Percentiles rank a stretch among this genome's conserved stretches.
Conservation (phyloP, 2,113 vertebrate species). For the Lepisosteus osseus region DNA sequence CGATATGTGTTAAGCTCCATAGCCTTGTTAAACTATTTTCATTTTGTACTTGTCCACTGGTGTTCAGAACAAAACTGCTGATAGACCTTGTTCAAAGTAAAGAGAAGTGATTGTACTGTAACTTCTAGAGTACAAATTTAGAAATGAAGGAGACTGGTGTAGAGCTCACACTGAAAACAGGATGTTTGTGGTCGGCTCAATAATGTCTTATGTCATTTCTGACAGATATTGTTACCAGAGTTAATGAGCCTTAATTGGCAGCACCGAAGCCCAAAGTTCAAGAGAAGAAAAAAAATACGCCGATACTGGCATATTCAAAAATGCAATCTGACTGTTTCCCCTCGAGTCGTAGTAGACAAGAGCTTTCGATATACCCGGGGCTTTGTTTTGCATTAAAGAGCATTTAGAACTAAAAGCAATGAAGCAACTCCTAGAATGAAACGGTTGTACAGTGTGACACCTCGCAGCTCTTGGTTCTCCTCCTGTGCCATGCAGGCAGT, state of each 20-base stretch:
- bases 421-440: too few relatives aligned
- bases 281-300: neutral
- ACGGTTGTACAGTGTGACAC: too few relatives aligned
- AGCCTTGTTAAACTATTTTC: too few relatives aligned
- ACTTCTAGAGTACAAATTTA: neutral
- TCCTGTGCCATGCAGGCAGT: too few relatives aligned
- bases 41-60: too few relatives aligned
- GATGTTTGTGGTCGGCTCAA: neutral
- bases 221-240: neutral
- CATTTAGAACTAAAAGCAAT: neutral
- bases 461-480: too few relatives aligned
- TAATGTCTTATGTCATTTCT: neutral
- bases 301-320: neutral
- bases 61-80: too few relatives aligned
- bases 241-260: too few relatives aligned
- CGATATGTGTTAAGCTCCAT: too few relatives aligned
- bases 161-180: neutral
- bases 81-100: neutral
- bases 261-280: neutral
- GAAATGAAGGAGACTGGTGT: neutral
- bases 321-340: neutral
- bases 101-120: neutral
- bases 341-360: too few relatives aligned
- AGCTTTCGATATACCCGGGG: too few relatives aligned
- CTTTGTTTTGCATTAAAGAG: neutral